Evolutionary conservation across 2,888 invertebrate genomes (phyloP), one percentile per base, ranked within the genome.

Genomic region (Anaspis maculata): DNA sequence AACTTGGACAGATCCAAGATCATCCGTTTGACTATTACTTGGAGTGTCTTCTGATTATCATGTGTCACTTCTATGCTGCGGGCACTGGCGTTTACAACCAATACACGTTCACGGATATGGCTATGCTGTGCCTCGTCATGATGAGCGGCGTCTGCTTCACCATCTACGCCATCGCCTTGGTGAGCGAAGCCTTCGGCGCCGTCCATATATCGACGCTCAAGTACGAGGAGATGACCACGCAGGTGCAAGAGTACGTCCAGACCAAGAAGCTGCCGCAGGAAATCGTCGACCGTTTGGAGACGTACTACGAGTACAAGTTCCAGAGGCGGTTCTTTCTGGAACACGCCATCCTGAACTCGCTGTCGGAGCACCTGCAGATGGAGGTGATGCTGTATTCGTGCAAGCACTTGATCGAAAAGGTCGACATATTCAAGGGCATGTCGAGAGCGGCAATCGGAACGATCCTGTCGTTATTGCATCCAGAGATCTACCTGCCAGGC

Each of bases 301-400:
- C 54, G 27, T 63, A 59, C 41, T 65, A 66, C 34, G 42, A 53
- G 29, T 50, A 59, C 42, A 56, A 60, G 1, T 66, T 59, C 32
- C 49, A 52, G 27, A 56, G 58, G 13, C 57, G 51, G 38, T 66
- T 60, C 36, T 64, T 63, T 34, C 52, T 46, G 6, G 59, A 62
- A 37, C 54, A 51, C 16, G 49, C 34, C 4, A 60, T 64, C 33
- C 10, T 28, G 10, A 3, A 12, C 3, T 14, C 28, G n/a, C 14
- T 28, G 2, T 28, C 34, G 3, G n/a, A 3, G 9, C n/a, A 24
- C 7, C 15, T 28, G 11, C 15, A 12, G 9, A 14, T n/a, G 14
- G 28, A 28, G 15, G 19, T 28, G 7, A 13, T 3, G 3, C 11
- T 28, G 3, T 15, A 16, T 15, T n/a, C 7, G 12, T 28, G 28